Base-by-base conservation (phyloP, 2,888 invertebrate genomes). In the Odontocerum albicorne region DNA sequence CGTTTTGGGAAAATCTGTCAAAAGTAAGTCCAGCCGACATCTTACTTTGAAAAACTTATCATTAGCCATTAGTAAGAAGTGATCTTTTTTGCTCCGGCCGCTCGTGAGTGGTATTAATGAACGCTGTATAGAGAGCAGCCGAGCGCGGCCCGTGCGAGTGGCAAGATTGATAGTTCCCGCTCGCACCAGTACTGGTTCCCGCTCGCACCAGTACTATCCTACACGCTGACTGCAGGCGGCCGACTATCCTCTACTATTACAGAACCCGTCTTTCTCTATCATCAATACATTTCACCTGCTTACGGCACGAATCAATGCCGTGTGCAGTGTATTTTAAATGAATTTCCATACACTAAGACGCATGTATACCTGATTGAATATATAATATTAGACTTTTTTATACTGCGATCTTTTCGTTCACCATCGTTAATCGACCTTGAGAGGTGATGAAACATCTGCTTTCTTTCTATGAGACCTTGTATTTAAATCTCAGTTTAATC, bases 101-200 rank as follows among this genome's bases (percentile, higher is more conserved):
- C 16, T 46, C 46, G 36, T 46, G 46, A 46, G 35, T 17, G 22
- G 44, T 44, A 44, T 44, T 35, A 46, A 46, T 46, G 46, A 46
- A 35, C 36, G 13, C 44, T 32, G 17, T 19, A 32, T n/a, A n/a
- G 19, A 32, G 44, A 42, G 15, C 42, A 22, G 13, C 42, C 13
- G n/a, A n/a, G n/a, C n/a, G n/a, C n/a, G n/a, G n/a, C n/a, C n/a
- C 17, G n/a, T 27, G 12, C 22, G 22, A 16, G 31, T 4, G 19
- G 3, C 2, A 13, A 44, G 32, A 44, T 32, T 44, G 17, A 32
- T 44, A 16, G 44, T 44, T 3, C n/a, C n/a, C n/a, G n/a, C n/a
- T n/a, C n/a, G n/a, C n/a, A n/a, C n/a, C 21, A 17, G 10, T n/a
- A n/a, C 17, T 22, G 12, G 16, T 13, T 16, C 22, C 7, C 42